Evolutionary conservation across 2,888 invertebrate species (phyloP).

Genomic region (Morpho achilles): DNA sequence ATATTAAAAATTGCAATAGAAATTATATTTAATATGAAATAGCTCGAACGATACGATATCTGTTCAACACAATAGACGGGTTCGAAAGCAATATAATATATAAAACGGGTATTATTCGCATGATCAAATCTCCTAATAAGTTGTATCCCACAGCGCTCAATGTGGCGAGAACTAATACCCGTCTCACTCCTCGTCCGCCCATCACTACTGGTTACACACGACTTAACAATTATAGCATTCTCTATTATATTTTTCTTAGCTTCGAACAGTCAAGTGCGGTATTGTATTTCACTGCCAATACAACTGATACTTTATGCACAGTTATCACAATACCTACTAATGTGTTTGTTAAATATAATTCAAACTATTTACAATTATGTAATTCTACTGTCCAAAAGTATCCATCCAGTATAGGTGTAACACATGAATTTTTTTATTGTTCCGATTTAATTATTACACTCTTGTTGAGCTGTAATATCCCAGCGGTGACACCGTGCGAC

Average conservation of each 20-base stretch:
- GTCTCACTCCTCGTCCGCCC: slow-evolving; percentile 38
- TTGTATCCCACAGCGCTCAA: slow-evolving; percentile 73
- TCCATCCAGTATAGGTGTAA: too few species aligned
- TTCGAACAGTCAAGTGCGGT: slow-evolving; percentile 12
- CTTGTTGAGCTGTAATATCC: too few species aligned
- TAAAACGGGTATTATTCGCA: slow-evolving; percentile 73
- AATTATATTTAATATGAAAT: slow-evolving; percentile 43
- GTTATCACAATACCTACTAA: too few species aligned
- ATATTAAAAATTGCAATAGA: slow-evolving; percentile 14
- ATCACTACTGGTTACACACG: slow-evolving; percentile 50
- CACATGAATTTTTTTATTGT: too few species aligned
- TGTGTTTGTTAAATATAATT: too few species aligned
- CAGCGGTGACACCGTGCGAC: too few species aligned
- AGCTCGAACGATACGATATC: slow-evolving; percentile 52
- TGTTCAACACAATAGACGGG: slow-evolving; percentile 47
- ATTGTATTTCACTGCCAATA: slow-evolving; percentile 1
- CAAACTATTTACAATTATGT: too few species aligned
- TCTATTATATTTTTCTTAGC: slow-evolving; percentile 34
- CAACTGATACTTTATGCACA: too few species aligned
- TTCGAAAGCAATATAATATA: slow-evolving; percentile 67
- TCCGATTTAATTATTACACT: too few species aligned
- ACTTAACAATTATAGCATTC: slow-evolving; percentile 42
- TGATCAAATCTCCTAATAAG: slow-evolving; percentile 77
- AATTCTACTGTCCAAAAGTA: too few species aligned
- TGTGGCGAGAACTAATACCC: slow-evolving; percentile 69